Conservation (phyloP, 1,140 invertebrate species). For the Amyelois transitella region DNA sequence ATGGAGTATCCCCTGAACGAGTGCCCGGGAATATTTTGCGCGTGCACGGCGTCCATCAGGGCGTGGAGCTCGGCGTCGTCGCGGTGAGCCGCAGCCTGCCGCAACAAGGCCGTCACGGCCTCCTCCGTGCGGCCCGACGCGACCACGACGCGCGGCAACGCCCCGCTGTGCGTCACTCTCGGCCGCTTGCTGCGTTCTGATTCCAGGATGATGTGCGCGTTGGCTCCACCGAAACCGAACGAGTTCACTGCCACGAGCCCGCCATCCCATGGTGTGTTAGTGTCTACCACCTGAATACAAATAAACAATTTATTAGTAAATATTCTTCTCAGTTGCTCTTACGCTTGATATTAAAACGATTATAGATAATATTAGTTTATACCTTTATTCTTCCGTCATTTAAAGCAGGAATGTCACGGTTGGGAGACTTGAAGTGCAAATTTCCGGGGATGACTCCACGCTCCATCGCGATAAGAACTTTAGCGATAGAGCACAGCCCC, state of each 20-base stretch:
- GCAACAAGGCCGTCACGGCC: conserved; percentile 81
- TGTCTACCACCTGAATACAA: conserved; percentile 81
- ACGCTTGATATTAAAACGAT: too few species aligned
- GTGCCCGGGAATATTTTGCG: conserved; percentile 81
- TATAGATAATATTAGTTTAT: too few species aligned
- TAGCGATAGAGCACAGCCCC: conserved; percentile 91
- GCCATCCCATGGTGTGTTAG: conserved; percentile 87
- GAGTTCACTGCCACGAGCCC: conserved; percentile 93
- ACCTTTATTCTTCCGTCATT: conserved; percentile 88
- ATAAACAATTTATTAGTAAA: background rate
- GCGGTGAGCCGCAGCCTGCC: conserved; percentile 76
- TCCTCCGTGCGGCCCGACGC: conserved; percentile 91
- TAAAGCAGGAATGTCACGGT: conserved; percentile 91
- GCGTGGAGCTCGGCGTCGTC: conserved; percentile 85
- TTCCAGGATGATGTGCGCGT: conserved; percentile 92
- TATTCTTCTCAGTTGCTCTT: too few species aligned
- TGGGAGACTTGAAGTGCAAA: conserved; percentile 91
- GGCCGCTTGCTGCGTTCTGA: conserved; percentile 48
- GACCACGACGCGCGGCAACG: conserved; percentile 82
- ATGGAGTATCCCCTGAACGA: conserved; percentile 85
- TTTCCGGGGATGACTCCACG: conserved; percentile 89
- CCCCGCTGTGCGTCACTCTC: conserved; percentile 10
- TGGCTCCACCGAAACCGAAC: conserved; percentile 98
- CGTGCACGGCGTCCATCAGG: conserved; percentile 84
- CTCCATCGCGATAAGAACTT: conserved; percentile 95